A percentile compares a stretch with the other conserved stretches of the same genome.
These are phyloP conservation scores for Lordiphosa collinella DNA, from an alignment of 1,140 invertebrate species.

Conservation along the genomic window DNA sequence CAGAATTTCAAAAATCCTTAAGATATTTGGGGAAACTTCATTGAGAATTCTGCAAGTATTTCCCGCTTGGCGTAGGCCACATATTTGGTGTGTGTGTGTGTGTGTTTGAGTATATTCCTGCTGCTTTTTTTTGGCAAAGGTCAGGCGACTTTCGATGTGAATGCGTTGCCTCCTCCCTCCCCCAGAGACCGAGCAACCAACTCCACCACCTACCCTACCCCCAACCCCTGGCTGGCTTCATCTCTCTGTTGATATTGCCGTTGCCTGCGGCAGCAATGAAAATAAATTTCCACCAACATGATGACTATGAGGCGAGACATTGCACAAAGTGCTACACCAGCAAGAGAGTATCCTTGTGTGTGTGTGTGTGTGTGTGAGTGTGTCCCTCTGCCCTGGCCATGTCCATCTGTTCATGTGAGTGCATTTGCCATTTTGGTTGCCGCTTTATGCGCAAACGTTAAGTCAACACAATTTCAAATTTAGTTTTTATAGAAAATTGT, in stretches of 20 bases:
- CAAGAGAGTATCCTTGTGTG: slow-evolving; percentile 13
- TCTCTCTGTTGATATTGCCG: slow-evolving; percentile 43
- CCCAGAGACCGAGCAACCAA: slow-evolving; percentile 5
- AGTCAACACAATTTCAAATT: slow-evolving; percentile 77
- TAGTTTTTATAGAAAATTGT: slow-evolving; percentile 74
- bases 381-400: slow-evolving; percentile 31
- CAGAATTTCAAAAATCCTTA: too few species aligned
- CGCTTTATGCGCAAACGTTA: slow-evolving; percentile 70
- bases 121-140: slow-evolving; percentile 31
- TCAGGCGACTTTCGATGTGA: slow-evolving; percentile 30
- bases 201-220: neutral
- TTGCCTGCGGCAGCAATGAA: slow-evolving; percentile 74
- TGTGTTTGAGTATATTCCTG: slow-evolving; percentile 11
- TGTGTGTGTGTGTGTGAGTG: slow-evolving; percentile 13
- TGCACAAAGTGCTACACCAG: slow-evolving; percentile 66
- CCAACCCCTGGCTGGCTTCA: neutral
- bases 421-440: slow-evolving; percentile 68
- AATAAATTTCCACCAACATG: slow-evolving; percentile 74
- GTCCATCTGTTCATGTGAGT: slow-evolving; percentile 53
- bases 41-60: too few species aligned
- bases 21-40: too few species aligned
- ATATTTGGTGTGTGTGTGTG: neutral
- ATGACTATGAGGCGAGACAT: slow-evolving; percentile 73
- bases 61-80: neutral
- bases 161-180: neutral